Base-by-base conservation (phyloP, 2,113 vertebrate genomes). In the Phoxinus phoxinus region DNA sequence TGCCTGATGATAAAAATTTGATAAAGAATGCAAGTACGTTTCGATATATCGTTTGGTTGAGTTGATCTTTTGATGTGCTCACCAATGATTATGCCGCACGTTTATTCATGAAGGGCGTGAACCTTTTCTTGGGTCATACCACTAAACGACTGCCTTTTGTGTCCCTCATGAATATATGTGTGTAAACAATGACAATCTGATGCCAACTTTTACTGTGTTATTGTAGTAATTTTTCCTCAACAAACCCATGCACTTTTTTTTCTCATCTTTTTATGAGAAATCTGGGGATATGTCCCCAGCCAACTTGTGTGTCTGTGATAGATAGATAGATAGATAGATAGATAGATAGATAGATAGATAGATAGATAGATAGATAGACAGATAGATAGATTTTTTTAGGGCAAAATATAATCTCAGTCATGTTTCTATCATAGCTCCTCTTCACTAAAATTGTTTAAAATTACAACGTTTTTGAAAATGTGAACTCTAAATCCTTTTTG, bases 21-120 rank as follows among this genome's bases (percentile, higher is more conserved):
- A 65, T 30, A 10, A 65, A 48, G 41, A 4, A 27, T 61, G 48
- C 25, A 32, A 67, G 4, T 23, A 23, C 69, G 37, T 69, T 81
- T 81, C 1, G 21, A 30, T 35, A n/a, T 67, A 53, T 46, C 65
- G 41, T 30, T 65, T 56, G 4, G 53, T 44, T 3, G 63, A 32
- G 35, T 37, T 37, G 35, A 11, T 6, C 6, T 13, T 56, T 8
- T n/a, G 35, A 63, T 30, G 25, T 69, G 3, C 46, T 27, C 5
- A 35, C 71, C n/a, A 58, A 1, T 23, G 51, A 67, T 11, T 61
- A 61, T 35, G 71, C 2, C 6, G 23, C 67, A 35, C 56, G 65
- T 82, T 79, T 78, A 65, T 25, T 48, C 63, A 37, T 56, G 19
- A 84, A 84, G 81, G 87, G 81, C 44, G 61, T 83, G 78, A 83